Evolutionary conservation across 2,888 invertebrate species (phyloP), one percentile per base, ranked within the genome.

Genomic region (Chironomus tentans): DNA sequence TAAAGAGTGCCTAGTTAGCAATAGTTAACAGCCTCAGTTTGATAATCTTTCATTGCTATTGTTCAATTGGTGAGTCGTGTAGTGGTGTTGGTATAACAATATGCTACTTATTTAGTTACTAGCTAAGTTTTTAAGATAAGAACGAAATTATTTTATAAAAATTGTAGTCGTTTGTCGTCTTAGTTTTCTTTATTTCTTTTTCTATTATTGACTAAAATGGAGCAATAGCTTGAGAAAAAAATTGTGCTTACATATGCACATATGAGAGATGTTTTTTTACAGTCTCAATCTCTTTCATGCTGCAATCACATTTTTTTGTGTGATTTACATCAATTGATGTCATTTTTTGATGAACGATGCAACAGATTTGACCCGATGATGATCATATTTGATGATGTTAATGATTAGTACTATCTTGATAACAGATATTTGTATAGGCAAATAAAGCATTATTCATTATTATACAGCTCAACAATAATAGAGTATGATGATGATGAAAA

Each of bases 261-360:
- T 56, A 18, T 56, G 56, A 18, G 28, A 28, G 4, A 3, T 24
- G 2, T 4, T 2, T 24, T 24, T 4, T 4, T 24, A 28, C 4
- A 28, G 28, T 56, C 15, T 56, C n/a, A 15, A 15, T 56, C 18
- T n/a, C n/a, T 56, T 56, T 56, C 56, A 56, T 56, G 56, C 56
- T 56, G 56, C 56, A 56, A 56, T 56, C 56, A 56, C 56, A 56
- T 18, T 56, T 56, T 56, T 56, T 56, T 56, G n/a, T 15, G 50
- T 65, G 65, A 65, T 65, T 65, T 65, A 65, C 65, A 65, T 65
- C 65, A 65, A 65, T 24, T 65, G 21, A 65, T 56, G 56, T 65
- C 24, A 65, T 65, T 21, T n/a, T 22, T 10, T 21, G 13, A 13
- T 65, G 24, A 65, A 13, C 21, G 65, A 65, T 65, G 65, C 65